Base-by-base conservation (phyloP, 2,797 vertebrate species). In the Alfaro cultratus region DNA sequence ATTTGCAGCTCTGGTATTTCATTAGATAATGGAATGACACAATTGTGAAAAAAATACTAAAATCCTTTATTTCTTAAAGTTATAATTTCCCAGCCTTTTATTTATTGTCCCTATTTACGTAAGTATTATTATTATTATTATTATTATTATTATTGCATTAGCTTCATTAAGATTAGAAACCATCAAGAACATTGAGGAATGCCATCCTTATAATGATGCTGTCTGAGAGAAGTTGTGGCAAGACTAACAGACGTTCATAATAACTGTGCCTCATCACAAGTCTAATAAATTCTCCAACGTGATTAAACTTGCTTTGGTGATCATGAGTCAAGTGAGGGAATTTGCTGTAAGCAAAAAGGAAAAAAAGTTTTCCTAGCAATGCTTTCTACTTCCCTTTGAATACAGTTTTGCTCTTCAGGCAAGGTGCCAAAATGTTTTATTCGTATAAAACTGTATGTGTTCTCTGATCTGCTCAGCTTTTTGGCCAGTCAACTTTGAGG, bases 281-380 rank as follows among this genome's bases (percentile, higher is more conserved):
- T 71, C 43, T 55, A 74, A 76, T 79, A 81, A 87, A 84, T 89
- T 84, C 85, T 88, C 51, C 34, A 75, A 82, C 80, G 74, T 86
- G 90, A 91, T 80, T 73, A 23, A 51, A 88, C 91, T 87, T 89
- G 85, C 91, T 92, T 91, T 85, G 72, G 67, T 74, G 78, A 87
- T 92, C 34, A 45, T 86, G 85, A 90, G 90, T 90, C 78, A 87
- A 83, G 55, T 76, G 60, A 43, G 90, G 92, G 91, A 92, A 94
- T 94, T 93, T 94, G 80, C 90, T 91, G 57, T 23, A 46, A 51
- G 51, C 67, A 21, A 18, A 36, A 26, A 57, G 72, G 5, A 78
- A 80, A 73, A 18, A 62, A 76, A 72, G 39, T 36, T 46, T 57
- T 74, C 18, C 47, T 36, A 83, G 76, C 34, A 29, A 2, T n/a